phyloP scores from a whole-genome alignment of 2,113 vertebrate species.

The Manacus vitellinus region DNA sequence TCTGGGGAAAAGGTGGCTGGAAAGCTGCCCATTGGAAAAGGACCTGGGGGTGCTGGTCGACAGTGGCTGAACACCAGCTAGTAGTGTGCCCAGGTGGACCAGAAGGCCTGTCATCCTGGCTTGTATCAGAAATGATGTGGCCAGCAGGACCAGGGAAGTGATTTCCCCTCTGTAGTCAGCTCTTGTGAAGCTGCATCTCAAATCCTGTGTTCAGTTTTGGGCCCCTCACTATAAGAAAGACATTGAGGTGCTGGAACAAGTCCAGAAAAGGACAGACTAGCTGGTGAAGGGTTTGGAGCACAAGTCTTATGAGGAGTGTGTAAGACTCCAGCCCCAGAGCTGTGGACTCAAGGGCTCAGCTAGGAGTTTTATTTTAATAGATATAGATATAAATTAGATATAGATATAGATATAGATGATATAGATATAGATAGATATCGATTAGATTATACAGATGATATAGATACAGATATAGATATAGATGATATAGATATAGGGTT shows the following conservation, averaged over 20 bases:
- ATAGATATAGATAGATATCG: too few species aligned
- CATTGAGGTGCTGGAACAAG: accelerated
- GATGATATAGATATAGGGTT: too few species aligned
- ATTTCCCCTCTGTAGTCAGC: accelerated
- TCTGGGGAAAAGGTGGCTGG: not conserved
- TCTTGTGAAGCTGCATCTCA: not conserved
- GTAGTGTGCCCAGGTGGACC: not conserved
- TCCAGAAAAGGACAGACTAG: too few species aligned
- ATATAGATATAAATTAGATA: too few species aligned
- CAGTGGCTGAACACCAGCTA: not conserved
- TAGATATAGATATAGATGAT: too few species aligned
- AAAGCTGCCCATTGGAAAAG: not conserved
- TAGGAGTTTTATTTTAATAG: too few species aligned
- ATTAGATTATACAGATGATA: too few species aligned
- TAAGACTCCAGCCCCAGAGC: too few species aligned
- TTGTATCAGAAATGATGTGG: too few species aligned
- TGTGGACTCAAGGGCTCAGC: too few species aligned
- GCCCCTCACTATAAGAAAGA: not conserved
- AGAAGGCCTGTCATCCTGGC: not conserved
- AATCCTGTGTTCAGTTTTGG: not conserved
- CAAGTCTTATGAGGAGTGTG: not conserved
- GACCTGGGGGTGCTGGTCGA: too few species aligned
- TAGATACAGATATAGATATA: too few species aligned
- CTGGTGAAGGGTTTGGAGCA: accelerated
- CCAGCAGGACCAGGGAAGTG: not conserved